Percentiles rank a stretch among this genome's conserved stretches.
These are phyloP conservation scores for Pyrgilauda ruficollis DNA, from an alignment of 2,113 vertebrate genomes.

Conservation along the genomic window DNA sequence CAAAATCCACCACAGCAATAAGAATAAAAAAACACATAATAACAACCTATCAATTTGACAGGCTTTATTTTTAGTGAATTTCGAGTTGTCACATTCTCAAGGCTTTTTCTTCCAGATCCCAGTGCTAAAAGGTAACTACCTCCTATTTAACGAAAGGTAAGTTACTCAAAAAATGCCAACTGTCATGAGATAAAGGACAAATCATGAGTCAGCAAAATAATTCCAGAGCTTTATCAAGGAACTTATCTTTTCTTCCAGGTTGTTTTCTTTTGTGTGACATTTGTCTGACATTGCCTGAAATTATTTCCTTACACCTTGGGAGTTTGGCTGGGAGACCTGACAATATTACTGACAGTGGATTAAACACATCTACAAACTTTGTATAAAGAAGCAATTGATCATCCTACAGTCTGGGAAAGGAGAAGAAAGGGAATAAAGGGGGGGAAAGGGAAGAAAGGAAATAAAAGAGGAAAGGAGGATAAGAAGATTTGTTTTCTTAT, in stretches of 20 bases:
- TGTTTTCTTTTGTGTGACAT: not conserved
- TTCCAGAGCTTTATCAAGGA: not conserved
- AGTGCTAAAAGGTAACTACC: not conserved
- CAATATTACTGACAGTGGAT: not conserved
- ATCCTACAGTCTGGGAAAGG: not conserved
- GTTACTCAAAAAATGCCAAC: not conserved
- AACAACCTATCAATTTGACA: not conserved
- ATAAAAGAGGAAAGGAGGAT: not conserved
- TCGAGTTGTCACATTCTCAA: not conserved
- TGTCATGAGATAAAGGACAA: not conserved
- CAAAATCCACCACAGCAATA: not conserved
- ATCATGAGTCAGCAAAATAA: not conserved
- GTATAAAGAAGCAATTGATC: not conserved
- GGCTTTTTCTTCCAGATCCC: not conserved
- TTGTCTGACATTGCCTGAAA: not conserved
- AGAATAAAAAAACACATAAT: not conserved
- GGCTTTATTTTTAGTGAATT: not conserved
- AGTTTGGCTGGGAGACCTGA: not conserved
- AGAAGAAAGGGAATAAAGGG: not conserved
- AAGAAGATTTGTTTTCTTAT: not conserved
- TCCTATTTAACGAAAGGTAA: not conserved
- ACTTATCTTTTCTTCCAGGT: not conserved
- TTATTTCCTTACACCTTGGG: not conserved
- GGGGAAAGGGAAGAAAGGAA: not conserved
- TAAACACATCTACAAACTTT: not conserved